Conservation (phyloP, 2,113 vertebrate genomes). For the Ia io region DNA sequence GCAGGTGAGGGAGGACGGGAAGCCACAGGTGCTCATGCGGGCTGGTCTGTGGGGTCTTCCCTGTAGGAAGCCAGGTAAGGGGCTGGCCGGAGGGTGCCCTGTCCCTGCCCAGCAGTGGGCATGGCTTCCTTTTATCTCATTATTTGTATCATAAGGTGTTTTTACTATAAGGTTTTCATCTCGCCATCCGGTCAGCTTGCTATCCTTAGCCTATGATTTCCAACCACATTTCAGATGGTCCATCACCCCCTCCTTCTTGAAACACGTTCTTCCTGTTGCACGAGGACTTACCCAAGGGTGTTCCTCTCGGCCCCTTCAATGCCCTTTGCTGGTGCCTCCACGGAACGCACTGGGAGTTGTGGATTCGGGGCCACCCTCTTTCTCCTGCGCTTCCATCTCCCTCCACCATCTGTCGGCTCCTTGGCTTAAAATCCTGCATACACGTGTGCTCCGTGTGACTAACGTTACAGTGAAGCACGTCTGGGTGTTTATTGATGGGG, state of each 20-base stretch:
- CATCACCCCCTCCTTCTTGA: not conserved
- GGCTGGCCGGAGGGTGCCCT: not conserved
- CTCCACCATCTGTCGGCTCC: not conserved
- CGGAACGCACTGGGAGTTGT: not conserved
- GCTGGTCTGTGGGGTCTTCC: too few relatives aligned
- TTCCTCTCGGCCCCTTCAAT: not conserved
- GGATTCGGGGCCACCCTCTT: not conserved
- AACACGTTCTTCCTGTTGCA: not conserved
- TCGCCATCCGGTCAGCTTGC: not conserved
- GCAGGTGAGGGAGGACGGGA: not conserved
- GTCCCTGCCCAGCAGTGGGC: not conserved
- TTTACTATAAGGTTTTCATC: rapidly evolving
- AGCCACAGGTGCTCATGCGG: rapidly evolving
- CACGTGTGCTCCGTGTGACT: not conserved
- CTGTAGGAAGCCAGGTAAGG: not conserved
- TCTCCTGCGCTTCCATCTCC: not conserved
- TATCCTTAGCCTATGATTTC: not conserved
- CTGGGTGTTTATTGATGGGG: not conserved
- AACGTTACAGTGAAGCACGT: rapidly evolving
- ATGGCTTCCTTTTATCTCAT: not conserved
- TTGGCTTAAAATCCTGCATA: not conserved
- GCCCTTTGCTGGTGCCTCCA: not conserved
- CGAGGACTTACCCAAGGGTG: not conserved
- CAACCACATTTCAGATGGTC: not conserved
- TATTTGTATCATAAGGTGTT: too few relatives aligned